These are phyloP conservation scores for Eupeodes corollae DNA, from an alignment of 1,140 invertebrate genomes.

Conservation along the genomic window DNA sequence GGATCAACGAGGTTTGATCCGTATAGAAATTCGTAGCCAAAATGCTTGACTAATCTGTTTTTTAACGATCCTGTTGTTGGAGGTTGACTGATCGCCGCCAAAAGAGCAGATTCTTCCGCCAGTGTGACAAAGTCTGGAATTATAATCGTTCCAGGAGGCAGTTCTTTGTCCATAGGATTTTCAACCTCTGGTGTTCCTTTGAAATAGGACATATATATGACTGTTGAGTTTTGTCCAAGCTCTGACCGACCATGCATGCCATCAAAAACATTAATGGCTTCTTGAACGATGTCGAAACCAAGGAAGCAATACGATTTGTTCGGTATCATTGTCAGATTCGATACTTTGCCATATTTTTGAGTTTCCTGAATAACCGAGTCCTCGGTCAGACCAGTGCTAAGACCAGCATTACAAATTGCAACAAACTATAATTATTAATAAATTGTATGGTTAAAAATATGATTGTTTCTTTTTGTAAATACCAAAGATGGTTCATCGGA, in stretches of 20 bases:
- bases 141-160: slow-evolving; percentile 63
- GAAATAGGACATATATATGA: slow-evolving; percentile 52
- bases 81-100: slow-evolving; percentile 45
- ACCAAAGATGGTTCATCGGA: no score
- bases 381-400: slow-evolving; percentile 56
- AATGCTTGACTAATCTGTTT: slow-evolving; percentile 82
- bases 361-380: slow-evolving; percentile 47
- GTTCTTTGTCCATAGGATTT: slow-evolving; percentile 14
- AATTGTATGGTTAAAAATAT: no score
- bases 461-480: no score
- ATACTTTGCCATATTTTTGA: slow-evolving; percentile 39
- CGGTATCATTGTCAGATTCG: slow-evolving; percentile 52
- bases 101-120: slow-evolving; percentile 56
- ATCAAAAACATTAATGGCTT: slow-evolving; percentile 42
- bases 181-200: slow-evolving; percentile 19
- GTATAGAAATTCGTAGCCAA: slow-evolving; percentile 89
- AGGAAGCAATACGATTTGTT: slow-evolving; percentile 69
- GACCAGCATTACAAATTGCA: slow-evolving; percentile 49
- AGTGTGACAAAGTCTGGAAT: slow-evolving; percentile 61
- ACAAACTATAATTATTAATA: no score
- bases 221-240: slow-evolving; percentile 42
- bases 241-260: slow-evolving; percentile 43
- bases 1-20: slow-evolving; percentile 77
- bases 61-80: slow-evolving; percentile 50
- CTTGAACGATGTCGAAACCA: slow-evolving; percentile 39